Evolutionary conservation across 2,797 vertebrate species (phyloP), one percentile per base, ranked within the genome.

Genomic region (Pantherophis alleghaniensis): DNA sequence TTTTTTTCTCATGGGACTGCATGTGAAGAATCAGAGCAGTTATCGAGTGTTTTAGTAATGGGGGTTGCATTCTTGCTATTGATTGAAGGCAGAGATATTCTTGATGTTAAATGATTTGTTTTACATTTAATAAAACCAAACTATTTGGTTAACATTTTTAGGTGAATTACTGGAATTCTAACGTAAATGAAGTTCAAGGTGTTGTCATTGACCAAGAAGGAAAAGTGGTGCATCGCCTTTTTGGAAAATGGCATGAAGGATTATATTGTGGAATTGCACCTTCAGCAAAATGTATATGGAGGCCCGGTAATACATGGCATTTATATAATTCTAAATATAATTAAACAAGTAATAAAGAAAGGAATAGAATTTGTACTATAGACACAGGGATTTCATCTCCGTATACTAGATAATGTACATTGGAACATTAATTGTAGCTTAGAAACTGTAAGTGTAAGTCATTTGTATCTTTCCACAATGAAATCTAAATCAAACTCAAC

Each of bases 141-240:
- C 93, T 94, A 94, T 83, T 94, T 60, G 92, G 0, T 94, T 95
- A 87, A 90, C 92, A 88, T 51, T 95, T 96, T 88, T 94, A 99
- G 99, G 99, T 99, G 90, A 99, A 99, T 97, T 99, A 99, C 93
- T 99, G 99, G 99, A 99, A 99, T 95, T 99, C 99, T 26, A 99
- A 98, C 88, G 98, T 99, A 90, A 99, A 99, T 93, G 99, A 99
- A 96, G 98, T 99, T 87, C 99, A 99, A 95, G 99, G 99, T 4
- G 98, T 99, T 91, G 98, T 99, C 95, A 99, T 99, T 97, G 99
- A 99, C 94, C 99, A 99, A 95, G 99, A 99, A 95, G 99, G 99
- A 74, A 99, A 99, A 96, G 98, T 98, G 90, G 98, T 99, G 63
- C 99, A 99, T 97, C 98, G 99, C 90, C 98, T 99, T 9, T 99